These are phyloP conservation scores for Didymodactylos carnosus DNA, from an alignment of 2,888 invertebrate genomes.

Conservation along the genomic window DNA sequence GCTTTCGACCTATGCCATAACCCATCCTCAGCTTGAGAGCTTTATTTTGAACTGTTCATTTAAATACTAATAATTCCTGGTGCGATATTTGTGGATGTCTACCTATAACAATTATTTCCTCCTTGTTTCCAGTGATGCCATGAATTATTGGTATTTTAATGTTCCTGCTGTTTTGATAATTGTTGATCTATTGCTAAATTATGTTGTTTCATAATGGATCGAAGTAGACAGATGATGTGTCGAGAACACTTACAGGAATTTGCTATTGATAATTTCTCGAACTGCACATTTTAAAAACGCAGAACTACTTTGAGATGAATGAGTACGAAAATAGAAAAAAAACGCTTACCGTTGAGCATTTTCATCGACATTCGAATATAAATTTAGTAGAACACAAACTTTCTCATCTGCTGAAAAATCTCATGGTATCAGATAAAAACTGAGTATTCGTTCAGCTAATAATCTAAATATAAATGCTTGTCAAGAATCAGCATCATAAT, in stretches of 20 bases:
- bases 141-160: no score
- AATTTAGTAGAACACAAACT: background rate
- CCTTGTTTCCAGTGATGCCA: no score
- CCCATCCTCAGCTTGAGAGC: no score
- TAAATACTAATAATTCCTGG: no score
- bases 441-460: background rate
- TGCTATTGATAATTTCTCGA: background rate
- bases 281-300: background rate
- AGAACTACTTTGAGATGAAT: background rate
- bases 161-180: no score
- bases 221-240: no score
- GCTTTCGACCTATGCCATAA: no score
- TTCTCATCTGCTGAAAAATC: background rate
- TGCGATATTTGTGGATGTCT: no score
- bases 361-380: background rate
- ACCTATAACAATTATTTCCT: no score
- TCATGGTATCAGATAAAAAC: background rate
- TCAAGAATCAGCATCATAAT: background rate
- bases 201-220: no score
- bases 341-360: background rate
- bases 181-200: no score
- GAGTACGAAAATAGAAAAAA: background rate
- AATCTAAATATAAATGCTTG: background rate
- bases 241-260: background rate
- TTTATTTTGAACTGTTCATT: no score